Conservation (phyloP, 1,140 invertebrate genomes). For the Drosophila micromelanica region DNA sequence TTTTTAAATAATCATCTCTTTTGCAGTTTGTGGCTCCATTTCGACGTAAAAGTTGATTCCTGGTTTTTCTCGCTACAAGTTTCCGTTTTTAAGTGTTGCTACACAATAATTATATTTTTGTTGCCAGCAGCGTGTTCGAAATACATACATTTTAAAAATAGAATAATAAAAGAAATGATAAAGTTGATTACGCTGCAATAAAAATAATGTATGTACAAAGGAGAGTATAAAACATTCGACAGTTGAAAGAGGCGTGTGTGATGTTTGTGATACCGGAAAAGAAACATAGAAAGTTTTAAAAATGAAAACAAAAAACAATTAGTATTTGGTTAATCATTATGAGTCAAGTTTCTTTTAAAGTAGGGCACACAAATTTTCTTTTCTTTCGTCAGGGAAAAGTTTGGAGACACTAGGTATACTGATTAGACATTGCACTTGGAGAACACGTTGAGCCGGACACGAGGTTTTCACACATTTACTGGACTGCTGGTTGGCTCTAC, state of each 20-base stretch:
- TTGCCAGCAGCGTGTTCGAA: conserved; percentile 72
- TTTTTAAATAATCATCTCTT: background rate
- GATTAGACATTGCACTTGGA: conserved; percentile 20
- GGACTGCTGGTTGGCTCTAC: conserved; percentile 49
- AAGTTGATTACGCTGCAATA: conserved; percentile 79
- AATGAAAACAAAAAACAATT: conserved; percentile 32
- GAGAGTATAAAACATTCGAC: conserved; percentile 37
- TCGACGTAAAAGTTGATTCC: conserved; percentile 1
- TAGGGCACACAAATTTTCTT: conserved; percentile 25
- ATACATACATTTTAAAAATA: conserved; percentile 82
- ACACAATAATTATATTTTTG: conserved; percentile 69
- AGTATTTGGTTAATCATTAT: conserved; percentile 25
- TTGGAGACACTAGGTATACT: conserved; percentile 8
- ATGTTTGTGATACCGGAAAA: conserved; percentile 52
- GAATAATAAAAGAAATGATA: conserved; percentile 71
- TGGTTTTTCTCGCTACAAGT: conserved; percentile 59
- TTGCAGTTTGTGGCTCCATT: conserved; percentile 22
- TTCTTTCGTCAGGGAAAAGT: conserved; percentile 7
- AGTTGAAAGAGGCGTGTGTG: conserved; percentile 2
- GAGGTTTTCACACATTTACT: conserved; percentile 43
- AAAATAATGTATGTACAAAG: background rate
- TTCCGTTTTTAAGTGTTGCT: conserved; percentile 82
- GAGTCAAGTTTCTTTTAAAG: background rate
- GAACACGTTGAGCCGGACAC: conserved; percentile 19
- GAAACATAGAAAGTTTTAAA: conserved; percentile 46